Conservation (phyloP, 2,888 invertebrate species). For the Bombyx huttoni region DNA sequence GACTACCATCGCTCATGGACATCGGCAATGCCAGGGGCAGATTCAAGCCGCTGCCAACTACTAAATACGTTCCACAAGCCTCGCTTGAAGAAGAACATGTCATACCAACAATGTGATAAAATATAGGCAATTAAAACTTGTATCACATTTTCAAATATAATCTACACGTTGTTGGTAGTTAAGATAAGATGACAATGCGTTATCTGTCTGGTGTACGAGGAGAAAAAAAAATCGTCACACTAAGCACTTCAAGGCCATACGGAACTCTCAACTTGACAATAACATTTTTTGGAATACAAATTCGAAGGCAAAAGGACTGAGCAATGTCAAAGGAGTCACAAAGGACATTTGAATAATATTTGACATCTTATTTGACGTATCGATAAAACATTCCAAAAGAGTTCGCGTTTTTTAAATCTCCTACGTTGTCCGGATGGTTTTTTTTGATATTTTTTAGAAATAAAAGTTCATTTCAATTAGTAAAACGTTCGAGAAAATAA, state of each 20-base stretch:
- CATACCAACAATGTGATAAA: background rate
- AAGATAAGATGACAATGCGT: conserved; percentile 48
- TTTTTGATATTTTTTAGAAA: background rate
- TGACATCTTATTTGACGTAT: background rate
- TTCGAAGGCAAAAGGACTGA: conserved; percentile 14
- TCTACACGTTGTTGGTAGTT: conserved; percentile 19
- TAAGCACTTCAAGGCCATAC: conserved; percentile 55
- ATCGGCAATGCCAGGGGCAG: no score
- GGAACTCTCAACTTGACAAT: conserved; percentile 37
- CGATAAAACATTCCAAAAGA: background rate
- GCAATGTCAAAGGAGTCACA: conserved; percentile 51
- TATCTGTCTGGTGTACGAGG: conserved; percentile 38
- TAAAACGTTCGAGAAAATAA: background rate
- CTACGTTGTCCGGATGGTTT: background rate
- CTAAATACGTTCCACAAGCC: no score
- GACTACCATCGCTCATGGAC: no score
- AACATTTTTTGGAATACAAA: conserved; percentile 15
- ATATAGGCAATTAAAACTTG: background rate
- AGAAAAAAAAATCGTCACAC: conserved; percentile 44
- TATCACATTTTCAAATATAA: background rate
- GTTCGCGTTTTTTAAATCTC: background rate
- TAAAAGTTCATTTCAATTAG: background rate
- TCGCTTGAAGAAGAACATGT: no score
- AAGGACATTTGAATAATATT: conserved; percentile 23
- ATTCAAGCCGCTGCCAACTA: no score